Base-by-base conservation (phyloP, 2,113 vertebrate genomes). In the Sisor rabdophorus region DNA sequence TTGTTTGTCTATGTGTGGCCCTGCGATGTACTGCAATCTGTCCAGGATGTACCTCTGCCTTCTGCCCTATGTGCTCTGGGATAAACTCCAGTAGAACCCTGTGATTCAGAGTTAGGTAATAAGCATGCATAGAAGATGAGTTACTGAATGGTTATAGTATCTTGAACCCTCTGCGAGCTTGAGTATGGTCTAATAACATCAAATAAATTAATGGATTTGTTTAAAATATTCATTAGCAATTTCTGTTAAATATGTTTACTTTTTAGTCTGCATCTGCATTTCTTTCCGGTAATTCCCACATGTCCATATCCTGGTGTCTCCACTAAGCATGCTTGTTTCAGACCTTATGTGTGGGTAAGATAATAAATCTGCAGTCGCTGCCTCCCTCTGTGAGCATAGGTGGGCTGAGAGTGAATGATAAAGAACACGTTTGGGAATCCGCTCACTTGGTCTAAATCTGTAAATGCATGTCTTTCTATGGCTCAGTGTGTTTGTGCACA, bases 281-380 rank as follows among this genome's bases (percentile, higher is more conserved):
- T 58, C 22, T 16, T 26, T 30, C 71, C 40, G 30, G 24, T 48
- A 73, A 73, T 60, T 60, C 56, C 55, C 40, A 60, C 17, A 13
- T 73, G 63, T 44, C 36, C 2, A 2, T 70, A 36, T 24, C 10
- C 28, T 69, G 32, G 59, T 20, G 53, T 78, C 59, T 22, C 48
- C 32, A 17, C 10, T 47, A 64, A 71, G 55, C 70, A 60, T 15
- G 55, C 61, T 69, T 61, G 77, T 70, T 77, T 63, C 54, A 8
- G 4, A 26, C 73, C 59, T 82, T 79, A 79, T 65, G 76, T 53
- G 80, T 79, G 80, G 72, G 80, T 68, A 73, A 67, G 73, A 32
- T 76, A 63, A 64, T 56, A 26, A 59, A 71, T 59, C 56, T 24
- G 69, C 52, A 60, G 59, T 17, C 22, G 24, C 11, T 56, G 48